Evolutionary conservation across 2,797 vertebrate genomes (phyloP), one percentile per base, ranked within the genome.

Genomic region (Gila robusta): DNA sequence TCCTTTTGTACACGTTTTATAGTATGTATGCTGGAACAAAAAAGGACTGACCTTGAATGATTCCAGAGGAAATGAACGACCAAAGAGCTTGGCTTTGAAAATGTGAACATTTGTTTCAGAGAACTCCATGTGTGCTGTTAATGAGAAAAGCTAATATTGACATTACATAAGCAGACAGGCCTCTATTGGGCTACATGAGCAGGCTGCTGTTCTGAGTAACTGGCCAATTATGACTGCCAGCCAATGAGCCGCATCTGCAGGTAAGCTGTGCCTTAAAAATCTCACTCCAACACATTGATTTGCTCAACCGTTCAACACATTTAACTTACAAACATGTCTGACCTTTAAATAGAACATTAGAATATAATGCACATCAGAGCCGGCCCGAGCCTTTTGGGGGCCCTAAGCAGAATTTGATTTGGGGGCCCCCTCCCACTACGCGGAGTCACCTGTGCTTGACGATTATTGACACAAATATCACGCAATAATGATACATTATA

Each of bases 241-340:
- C 49, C 64, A 83, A 74, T 67, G 59, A 62, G 39, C 17, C 32
- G 12, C 81, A 77, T 88, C 84, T 86, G 84, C 76, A 83, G 77
- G 81, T 80, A 62, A 88, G 84, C 37, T 67, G 69, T 3, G 12
- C 44, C 62, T 74, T 39, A 49, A 64, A 69, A 83, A 73, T 47
- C 47, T 81, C n/a, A 85, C 49, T 59, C 35, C 16, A 52, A 41
- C 41, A 67, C 16, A 73, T 21, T 35, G 19, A 59, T 44, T 83
- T 47, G 62, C 1, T 67, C 41, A 28, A 80, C 5, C 19, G 14
- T 47, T 44, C 26, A 67, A 19, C 41, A 67, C 8, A 39, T 69
- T 47, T 81, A 28, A 16, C 16, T 74, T 28, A 32, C 26, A 32
- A 80, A 44, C 0, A 1, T 21, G 19, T 52, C 28, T 49, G 19